phyloP scores from a whole-genome alignment of 1,140 invertebrate species.

The Daktulosphaira vitifoliae region DNA sequence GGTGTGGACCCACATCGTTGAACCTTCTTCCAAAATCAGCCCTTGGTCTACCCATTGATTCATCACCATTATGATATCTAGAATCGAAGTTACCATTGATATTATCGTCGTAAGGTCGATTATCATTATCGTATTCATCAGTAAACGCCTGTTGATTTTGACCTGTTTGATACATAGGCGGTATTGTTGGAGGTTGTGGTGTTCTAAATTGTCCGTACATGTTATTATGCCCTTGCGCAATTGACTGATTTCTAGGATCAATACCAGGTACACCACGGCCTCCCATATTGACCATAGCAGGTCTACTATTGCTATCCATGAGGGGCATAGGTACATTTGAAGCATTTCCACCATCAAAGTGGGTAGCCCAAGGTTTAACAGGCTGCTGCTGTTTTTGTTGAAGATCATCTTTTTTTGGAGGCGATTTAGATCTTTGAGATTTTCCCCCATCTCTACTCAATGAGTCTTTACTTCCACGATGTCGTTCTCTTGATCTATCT shows the following conservation, averaged over 20 bases:
- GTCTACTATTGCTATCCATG: no score
- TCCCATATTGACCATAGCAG: no score
- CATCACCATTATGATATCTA: not conserved
- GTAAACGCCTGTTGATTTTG: no score
- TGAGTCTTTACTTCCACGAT: not conserved
- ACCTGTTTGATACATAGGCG: conserved; percentile 7
- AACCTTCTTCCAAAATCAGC: not conserved
- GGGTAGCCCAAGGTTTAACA: not conserved
- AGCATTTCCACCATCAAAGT: not conserved
- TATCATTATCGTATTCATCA: no score
- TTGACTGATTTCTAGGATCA: not conserved
- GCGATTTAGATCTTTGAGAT: conserved; percentile 2
- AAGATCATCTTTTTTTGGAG: not conserved
- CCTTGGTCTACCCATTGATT: not conserved
- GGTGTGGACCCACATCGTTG: not conserved
- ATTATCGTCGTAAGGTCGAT: no score
- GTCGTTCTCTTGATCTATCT: conserved; percentile 1
- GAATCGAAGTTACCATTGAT: no score
- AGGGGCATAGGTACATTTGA: no score
- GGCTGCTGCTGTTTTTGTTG: not conserved
- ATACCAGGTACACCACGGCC: not conserved
- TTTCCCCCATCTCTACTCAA: not conserved
- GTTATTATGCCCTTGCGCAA: not conserved
- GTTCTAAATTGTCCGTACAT: not conserved
- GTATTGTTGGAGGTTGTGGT: conserved; percentile 32